Evolutionary conservation across 2,797 vertebrate species (phyloP).

Genomic region (Limnodromus scolopaceus): DNA sequence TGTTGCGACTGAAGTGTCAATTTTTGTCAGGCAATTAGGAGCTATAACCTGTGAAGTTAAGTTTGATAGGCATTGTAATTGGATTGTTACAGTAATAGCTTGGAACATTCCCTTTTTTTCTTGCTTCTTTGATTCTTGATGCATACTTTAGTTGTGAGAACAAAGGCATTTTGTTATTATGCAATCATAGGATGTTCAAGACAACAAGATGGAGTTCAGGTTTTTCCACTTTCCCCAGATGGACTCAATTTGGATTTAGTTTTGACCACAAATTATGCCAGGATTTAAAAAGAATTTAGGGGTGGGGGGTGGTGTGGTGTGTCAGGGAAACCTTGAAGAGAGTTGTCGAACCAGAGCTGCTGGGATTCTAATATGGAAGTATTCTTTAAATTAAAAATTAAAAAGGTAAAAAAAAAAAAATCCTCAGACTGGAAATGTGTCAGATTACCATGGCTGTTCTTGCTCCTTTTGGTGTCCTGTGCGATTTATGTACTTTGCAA

Average conservation of each 20-base stretch:
- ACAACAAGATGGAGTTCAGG: slow-evolving; percentile 67
- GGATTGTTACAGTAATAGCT: slow-evolving; percentile 99
- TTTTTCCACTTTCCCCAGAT: slow-evolving; percentile 34
- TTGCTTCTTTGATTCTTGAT: slow-evolving; percentile 85
- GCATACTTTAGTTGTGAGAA: slow-evolving; percentile 77
- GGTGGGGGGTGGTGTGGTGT: too few species aligned
- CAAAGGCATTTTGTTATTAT: slow-evolving; percentile 80
- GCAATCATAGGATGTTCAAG: slow-evolving; percentile 72
- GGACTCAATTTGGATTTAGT: slow-evolving; percentile 37
- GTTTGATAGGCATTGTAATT: slow-evolving; percentile 99
- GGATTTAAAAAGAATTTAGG: background rate
- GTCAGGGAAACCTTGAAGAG: background rate
- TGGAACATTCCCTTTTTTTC: slow-evolving; percentile 85
- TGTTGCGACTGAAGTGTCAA: slow-evolving; percentile 99
- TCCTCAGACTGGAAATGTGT: background rate
- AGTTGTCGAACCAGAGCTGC: background rate
- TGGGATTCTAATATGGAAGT: background rate
- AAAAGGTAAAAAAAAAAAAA: background rate
- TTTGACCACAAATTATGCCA: slow-evolving; percentile 20
- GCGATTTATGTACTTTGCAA: background rate
- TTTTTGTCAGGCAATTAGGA: slow-evolving; percentile 99
- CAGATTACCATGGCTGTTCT: background rate
- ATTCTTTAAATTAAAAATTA: background rate
- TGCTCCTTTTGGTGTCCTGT: background rate
- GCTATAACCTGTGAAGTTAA: slow-evolving; percentile 99